These are phyloP conservation scores for Ichneumoninae sp. DNA, from an alignment of 2,888 invertebrate genomes.

Conservation along the genomic window DNA sequence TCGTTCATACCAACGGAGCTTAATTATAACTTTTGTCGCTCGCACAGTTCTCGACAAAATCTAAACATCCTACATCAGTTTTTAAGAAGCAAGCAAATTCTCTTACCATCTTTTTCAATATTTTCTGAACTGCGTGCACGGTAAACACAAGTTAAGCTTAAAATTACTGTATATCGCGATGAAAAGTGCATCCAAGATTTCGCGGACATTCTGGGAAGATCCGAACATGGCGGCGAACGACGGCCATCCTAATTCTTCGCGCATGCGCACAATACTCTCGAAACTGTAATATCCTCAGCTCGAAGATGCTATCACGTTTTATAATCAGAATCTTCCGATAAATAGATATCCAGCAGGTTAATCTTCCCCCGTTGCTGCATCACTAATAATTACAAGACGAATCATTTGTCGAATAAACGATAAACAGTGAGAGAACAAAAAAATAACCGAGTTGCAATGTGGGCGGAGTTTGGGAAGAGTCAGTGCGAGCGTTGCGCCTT, in stretches of 20 bases:
- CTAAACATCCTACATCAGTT: not conserved
- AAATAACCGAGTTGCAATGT: conserved; percentile 5
- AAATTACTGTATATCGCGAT: not conserved
- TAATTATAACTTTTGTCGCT: not conserved
- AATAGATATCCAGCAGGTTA: not conserved
- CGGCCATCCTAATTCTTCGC: conserved; percentile 59
- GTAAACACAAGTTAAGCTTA: not conserved
- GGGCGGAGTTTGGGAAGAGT: conserved; percentile 42
- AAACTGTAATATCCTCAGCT: not conserved
- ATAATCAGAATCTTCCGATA: not conserved
- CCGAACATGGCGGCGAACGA: conserved; percentile 59
- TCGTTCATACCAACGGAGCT: not conserved
- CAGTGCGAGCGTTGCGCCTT: conserved; percentile 41
- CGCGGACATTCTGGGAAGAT: conserved; percentile 21
- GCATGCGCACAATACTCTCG: conserved; percentile 47
- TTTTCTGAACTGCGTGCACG: not conserved
- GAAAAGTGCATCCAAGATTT: not conserved
- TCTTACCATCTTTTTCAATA: not conserved
- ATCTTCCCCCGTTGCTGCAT: not conserved
- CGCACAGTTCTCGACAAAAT: not conserved
- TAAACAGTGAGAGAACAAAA: conserved; percentile 23
- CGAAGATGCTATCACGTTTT: conserved; percentile 28
- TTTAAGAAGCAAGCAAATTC: not conserved
- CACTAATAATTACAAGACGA: conserved; percentile 1
- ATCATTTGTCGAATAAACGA: not conserved